Percentiles rank a stretch among this genome's conserved stretches.
Conservation (phyloP, 2,797 vertebrate genomes). For the Diglossa cyanea region DNA sequence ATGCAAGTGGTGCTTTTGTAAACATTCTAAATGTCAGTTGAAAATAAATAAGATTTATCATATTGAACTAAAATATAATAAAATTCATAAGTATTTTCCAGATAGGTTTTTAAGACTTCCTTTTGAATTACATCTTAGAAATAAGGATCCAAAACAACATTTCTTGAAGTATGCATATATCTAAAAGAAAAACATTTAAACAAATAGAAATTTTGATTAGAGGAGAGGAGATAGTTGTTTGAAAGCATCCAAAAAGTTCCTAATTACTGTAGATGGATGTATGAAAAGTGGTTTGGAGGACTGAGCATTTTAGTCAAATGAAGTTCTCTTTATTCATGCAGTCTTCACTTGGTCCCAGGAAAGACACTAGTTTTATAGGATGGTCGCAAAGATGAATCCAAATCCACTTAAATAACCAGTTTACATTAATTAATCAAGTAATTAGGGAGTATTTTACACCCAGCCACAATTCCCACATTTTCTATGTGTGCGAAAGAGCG, state of each 20-base stretch:
- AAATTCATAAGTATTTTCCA: not conserved
- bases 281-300: not conserved
- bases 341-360: not conserved
- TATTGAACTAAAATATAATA: not conserved
- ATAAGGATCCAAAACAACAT: not conserved
- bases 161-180: not conserved
- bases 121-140: not conserved
- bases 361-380: not conserved
- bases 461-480: not conserved
- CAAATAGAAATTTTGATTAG: not conserved
- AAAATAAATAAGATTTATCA: not conserved
- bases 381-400: not conserved
- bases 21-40: not conserved
- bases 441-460: not conserved
- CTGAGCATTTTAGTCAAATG: not conserved
- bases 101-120: not conserved
- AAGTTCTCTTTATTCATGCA: not conserved
- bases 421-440: not conserved
- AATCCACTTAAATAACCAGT: not conserved
- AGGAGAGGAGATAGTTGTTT: not conserved
- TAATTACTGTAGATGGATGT: not conserved
- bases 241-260: not conserved
- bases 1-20: not conserved
- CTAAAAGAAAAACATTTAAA: not conserved
- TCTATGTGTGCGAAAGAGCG: not conserved